Base-by-base conservation (phyloP, 2,113 vertebrate genomes). In the Panurus biarmicus region DNA sequence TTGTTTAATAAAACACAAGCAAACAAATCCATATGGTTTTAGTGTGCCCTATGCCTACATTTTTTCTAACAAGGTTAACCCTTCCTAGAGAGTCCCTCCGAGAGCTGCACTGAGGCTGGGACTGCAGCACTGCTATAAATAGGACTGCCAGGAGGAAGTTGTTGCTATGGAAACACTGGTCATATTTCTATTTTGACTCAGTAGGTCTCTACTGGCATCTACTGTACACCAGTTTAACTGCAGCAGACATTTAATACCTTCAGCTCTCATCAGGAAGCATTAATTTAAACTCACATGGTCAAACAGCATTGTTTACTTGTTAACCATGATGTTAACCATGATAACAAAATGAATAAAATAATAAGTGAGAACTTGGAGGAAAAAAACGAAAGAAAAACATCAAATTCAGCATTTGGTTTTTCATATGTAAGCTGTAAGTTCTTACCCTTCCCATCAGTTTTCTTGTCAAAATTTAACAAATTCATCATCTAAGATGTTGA, bases 201-300 rank as follows among this genome's bases (percentile, higher is more conserved):
- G n/a, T 79, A 92, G 97, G 94, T 48, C 97, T 97, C 96, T 98
- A 91, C 98, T 97, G 98, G 96, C 98, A 98, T 93, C 98, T 98
- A 94, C 97, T 96, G 98, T 88, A 84, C 92, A 93, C 85, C 92
- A 36, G 23, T 66, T 96, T 94, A 96, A 98, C 86, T 98, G 91
- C 98, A 98, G 61, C 72, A 94, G 79, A 83, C 60, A 91, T 45
- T 81, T 76, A 56, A 54, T 29, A 89, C 93, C 57, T 90, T 21
- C 47, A 89, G 53, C 74, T 79, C 84, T 92, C 51, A 38, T 26
- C 73, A 45, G 65, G 54, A 91, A 76, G 36, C 72, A 81, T 24
- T 69, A 18, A 69, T 35, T 54, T 84, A 89, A 40, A 35, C 24
- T 61, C 3, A 1, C 11, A 21, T 8, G 19, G 77, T 54, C 58